Conservation (phyloP, 2,888 invertebrate species). For the Sympetrum striolatum region DNA sequence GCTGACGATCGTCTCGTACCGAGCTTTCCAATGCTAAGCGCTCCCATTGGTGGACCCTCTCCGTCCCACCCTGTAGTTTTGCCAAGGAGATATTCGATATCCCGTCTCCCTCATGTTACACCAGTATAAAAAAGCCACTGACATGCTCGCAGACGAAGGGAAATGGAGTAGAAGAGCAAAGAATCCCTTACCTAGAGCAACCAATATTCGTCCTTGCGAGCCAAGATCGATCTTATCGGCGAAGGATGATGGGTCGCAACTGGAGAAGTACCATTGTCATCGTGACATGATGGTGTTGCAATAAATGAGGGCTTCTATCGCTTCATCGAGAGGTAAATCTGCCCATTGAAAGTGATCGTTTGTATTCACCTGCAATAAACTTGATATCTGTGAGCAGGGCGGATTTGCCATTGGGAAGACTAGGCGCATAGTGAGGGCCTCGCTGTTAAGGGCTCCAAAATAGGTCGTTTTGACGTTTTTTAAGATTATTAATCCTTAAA, state of each 20-base stretch:
- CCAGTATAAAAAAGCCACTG: background rate
- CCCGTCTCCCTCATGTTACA: background rate
- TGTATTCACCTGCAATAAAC: background rate
- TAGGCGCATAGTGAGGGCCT: no score
- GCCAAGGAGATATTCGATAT: conserved; percentile 22
- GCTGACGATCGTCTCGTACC: background rate
- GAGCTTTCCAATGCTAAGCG: background rate
- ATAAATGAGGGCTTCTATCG: background rate
- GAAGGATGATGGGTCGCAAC: background rate
- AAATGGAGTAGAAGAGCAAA: background rate
- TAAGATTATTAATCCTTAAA: no score
- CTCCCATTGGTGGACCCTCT: background rate
- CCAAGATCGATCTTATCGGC: background rate
- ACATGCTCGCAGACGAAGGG: background rate
- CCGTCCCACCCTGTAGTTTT: background rate
- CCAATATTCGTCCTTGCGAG: conserved; percentile 7
- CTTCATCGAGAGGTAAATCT: background rate
- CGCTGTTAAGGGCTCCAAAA: no score
- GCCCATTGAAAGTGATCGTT: background rate
- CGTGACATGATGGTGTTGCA: background rate
- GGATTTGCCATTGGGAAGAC: no score
- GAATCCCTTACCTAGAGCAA: background rate
- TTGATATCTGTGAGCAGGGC: no score
- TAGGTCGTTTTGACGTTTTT: no score
- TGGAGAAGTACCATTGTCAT: background rate